Evolutionary conservation across 2,888 invertebrate species (phyloP).

Genomic region (Pardosa pseudoannulata): DNA sequence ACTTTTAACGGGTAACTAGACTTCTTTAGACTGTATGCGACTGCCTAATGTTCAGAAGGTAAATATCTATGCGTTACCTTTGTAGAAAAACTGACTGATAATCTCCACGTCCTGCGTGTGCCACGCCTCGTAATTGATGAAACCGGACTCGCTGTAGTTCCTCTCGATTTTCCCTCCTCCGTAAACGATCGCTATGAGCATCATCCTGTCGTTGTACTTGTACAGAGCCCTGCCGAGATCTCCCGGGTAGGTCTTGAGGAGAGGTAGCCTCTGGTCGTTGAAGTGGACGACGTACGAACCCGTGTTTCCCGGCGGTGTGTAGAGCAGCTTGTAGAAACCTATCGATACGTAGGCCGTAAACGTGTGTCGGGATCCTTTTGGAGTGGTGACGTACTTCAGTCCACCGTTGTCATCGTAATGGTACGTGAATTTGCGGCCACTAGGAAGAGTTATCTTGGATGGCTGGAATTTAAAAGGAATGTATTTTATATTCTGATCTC

Average conservation of each 20-base stretch:
- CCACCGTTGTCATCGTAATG: conserved; percentile 93
- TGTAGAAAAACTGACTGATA: conserved; percentile 75
- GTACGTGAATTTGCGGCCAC: conserved; percentile 93
- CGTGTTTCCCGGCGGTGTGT: conserved; percentile 91
- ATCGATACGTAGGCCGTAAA: conserved; percentile 94
- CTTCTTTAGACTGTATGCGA: too few relatives aligned
- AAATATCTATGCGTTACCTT: too few relatives aligned
- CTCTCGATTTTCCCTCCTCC: conserved; percentile 75
- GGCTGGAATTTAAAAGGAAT: conserved; percentile 81
- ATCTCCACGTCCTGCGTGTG: conserved; percentile 73
- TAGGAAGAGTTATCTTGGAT: conserved; percentile 92
- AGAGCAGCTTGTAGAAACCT: conserved; percentile 95
- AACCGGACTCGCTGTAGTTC: conserved; percentile 68
- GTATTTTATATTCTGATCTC: too few relatives aligned
- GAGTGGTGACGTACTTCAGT: conserved; percentile 92
- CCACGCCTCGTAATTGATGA: conserved; percentile 73
- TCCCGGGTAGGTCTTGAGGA: conserved; percentile 93
- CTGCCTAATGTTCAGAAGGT: too few relatives aligned
- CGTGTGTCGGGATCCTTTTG: conserved; percentile 93
- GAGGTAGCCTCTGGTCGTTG: conserved; percentile 93
- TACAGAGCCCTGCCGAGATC: conserved; percentile 91
- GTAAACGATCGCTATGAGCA: conserved; percentile 86
- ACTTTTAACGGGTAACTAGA: too few relatives aligned
- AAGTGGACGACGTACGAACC: conserved; percentile 95
- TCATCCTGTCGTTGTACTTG: conserved; percentile 89